Evolutionary conservation across 2,113 vertebrate genomes (phyloP), one percentile per base, ranked within the genome.

Genomic region (Murina feae): DNA sequence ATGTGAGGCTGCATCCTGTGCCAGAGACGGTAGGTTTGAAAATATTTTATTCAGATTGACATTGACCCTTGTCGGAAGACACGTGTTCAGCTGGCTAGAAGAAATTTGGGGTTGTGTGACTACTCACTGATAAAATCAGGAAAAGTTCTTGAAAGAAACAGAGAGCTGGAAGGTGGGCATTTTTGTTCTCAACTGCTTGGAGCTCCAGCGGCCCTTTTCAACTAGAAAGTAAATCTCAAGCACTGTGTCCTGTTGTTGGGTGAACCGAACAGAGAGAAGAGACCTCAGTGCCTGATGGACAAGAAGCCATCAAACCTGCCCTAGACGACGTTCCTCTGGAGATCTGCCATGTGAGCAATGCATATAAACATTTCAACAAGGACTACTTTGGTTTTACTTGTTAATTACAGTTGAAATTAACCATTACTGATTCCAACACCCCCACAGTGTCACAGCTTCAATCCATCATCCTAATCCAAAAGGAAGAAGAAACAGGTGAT

Each of bases 101-200:
- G 28, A 25, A 60, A 87, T 8, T 60, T 76, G 37, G 55, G n/a
- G 32, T 13, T 9, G 4, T 30, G 14, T 60, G 5, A 47, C 25
- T 37, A 39, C 6, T 78, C 65, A 55, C 28, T 35, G 39, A 30
- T 79, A 28, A 80, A 71, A 63, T 63, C 21, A 72, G 53, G 35
- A 68, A 93, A 84, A 25, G 25, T 0, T 0, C 25, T 55, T 39
- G n/a, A 84, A 42, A 9, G 20, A 35, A 82, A 72, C 5, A 47
- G 72, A 53, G 55, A 13, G 5, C 25, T 89, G 12, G 44, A 81
- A 8, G 11, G 7, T 78, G 16, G 60, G 5, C 8, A 58, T 65
- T 90, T 69, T 86, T 30, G 60, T 78, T 60, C 39, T 87, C 53
- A 6, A 20, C 37, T n/a, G 21, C 47, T 53, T 86, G 71, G 42